phyloP scores from a whole-genome alignment of 2,113 vertebrate genomes.

The Steatornis caripensis region DNA sequence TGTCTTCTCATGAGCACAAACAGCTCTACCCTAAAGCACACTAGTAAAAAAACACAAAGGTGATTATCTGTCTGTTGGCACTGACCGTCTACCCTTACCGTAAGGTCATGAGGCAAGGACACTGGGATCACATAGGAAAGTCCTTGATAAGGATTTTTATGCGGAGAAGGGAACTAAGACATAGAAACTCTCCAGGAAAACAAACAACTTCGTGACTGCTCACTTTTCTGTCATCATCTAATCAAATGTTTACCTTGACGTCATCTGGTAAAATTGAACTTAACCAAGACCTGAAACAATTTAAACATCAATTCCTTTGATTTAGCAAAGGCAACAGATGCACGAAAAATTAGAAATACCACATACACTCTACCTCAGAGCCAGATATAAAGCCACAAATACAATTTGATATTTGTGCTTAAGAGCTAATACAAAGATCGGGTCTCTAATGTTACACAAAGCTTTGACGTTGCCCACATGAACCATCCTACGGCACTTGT shows the following conservation, averaged over 20 bases:
- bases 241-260: neutral
- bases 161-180: neutral
- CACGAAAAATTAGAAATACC: neutral
- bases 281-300: neutral
- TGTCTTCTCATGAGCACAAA: neutral
- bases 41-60: neutral
- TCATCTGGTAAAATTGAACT: neutral
- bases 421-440: neutral
- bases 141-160: neutral
- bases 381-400: neutral
- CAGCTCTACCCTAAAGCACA: neutral
- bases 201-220: neutral
- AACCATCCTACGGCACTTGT: accelerated
- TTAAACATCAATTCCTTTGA: neutral
- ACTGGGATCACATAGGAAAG: neutral
- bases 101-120: accelerated
- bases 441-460: accelerated
- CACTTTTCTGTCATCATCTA: neutral
- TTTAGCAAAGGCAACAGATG: neutral
- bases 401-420: neutral
- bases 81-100: neutral
- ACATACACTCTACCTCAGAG: neutral
- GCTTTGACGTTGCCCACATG: accelerated
- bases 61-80: neutral
- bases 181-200: neutral